Conservation (phyloP, 2,797 vertebrate genomes). For the Iguana delicatissima region DNA sequence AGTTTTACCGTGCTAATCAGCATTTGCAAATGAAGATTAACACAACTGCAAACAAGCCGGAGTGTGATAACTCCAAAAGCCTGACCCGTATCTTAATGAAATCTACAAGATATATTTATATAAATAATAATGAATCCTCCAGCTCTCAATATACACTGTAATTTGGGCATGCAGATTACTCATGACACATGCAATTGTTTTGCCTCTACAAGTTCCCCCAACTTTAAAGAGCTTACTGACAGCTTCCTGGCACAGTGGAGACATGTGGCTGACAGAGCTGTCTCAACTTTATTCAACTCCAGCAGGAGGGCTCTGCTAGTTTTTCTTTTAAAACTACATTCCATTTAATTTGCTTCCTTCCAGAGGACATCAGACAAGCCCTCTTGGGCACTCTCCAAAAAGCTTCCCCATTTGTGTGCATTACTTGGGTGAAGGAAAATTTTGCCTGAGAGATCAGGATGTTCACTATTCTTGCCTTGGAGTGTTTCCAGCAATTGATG, state of each 20-base stretch:
- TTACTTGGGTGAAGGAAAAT: neutral
- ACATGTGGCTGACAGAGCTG: conserved; percentile 62
- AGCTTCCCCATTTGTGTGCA: neutral
- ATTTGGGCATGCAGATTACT: conserved; percentile 68
- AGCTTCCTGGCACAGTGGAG: conserved; percentile 63
- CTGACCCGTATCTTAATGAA: conserved; percentile 78
- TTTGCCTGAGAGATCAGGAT: conserved; percentile 16
- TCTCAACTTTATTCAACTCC: conserved; percentile 58
- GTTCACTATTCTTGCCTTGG: neutral
- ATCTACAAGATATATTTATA: conserved; percentile 78
- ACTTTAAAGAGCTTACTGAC: conserved; percentile 68
- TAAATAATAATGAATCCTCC: conserved; percentile 72
- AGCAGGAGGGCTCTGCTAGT: conserved; percentile 53
- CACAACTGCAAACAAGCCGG: conserved; percentile 71
- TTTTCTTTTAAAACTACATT: conserved; percentile 62
- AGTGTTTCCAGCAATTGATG: neutral
- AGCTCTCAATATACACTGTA: conserved; percentile 60
- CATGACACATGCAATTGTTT: conserved; percentile 69
- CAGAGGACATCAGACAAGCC: conserved; percentile 44
- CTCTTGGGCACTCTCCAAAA: conserved; percentile 30
- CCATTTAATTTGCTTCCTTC: conserved; percentile 65
- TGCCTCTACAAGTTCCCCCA: conserved; percentile 44
- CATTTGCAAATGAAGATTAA: conserved; percentile 79
- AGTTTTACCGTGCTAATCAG: conserved; percentile 65
- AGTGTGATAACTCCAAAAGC: conserved; percentile 70